Conservation (phyloP, 1,140 invertebrate species). For the Brachystomella parvula region DNA sequence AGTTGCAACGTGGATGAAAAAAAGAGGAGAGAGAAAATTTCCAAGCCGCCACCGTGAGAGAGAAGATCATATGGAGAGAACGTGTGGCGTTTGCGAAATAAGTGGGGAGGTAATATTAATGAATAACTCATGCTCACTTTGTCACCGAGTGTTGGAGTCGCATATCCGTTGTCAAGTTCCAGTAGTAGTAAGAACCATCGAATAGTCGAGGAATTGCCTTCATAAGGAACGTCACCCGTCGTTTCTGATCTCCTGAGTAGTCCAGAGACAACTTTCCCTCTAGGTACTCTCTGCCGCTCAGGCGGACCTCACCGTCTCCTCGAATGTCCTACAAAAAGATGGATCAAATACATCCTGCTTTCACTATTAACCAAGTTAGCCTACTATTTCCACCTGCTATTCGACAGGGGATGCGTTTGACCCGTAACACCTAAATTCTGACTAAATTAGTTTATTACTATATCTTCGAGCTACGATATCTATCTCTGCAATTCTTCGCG, state of each 20-base stretch:
- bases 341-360: neutral
- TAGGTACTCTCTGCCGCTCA: conserved; percentile 13
- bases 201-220: conserved; percentile 13
- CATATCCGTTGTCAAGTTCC: conserved; percentile 27
- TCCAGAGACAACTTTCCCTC: conserved; percentile 29
- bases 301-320: conserved; percentile 13
- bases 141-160: conserved; percentile 33
- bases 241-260: conserved; percentile 27
- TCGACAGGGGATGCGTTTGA: neutral
- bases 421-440: neutral
- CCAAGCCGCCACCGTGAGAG: conserved; percentile 8
- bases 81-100: conserved; percentile 24
- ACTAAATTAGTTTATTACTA: too few relatives aligned
- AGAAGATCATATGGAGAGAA: conserved; percentile 22
- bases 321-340: conserved; percentile 15
- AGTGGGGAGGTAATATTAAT: conserved; percentile 29
- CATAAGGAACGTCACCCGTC: conserved; percentile 21
- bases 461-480: too few relatives aligned
- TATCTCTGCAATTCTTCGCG: too few relatives aligned
- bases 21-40: neutral
- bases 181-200: conserved; percentile 12
- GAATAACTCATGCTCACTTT: conserved; percentile 39
- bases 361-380: too few relatives aligned
- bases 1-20: conserved; percentile 2
- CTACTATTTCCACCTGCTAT: neutral